phyloP scores from a whole-genome alignment of 2,113 vertebrate species.

The Peromyscus maniculatus region DNA sequence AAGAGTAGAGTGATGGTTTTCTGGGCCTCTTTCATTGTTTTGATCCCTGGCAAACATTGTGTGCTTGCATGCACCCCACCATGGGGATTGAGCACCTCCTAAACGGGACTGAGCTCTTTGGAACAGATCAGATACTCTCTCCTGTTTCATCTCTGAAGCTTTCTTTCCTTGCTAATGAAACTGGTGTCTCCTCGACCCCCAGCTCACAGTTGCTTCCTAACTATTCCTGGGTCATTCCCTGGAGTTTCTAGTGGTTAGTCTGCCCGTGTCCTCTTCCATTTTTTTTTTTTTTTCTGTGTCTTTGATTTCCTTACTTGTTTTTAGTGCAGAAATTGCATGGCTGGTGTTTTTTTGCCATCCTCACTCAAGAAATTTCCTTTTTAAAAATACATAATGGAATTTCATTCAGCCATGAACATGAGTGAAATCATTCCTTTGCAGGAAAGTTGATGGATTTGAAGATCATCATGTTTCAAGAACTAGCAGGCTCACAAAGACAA shows the following conservation, averaged over 20 bases:
- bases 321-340: neutral
- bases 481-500: neutral
- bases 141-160: neutral
- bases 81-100: neutral
- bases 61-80: neutral
- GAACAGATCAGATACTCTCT: neutral
- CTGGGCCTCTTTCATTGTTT: neutral
- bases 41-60: neutral
- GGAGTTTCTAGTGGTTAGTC: no score
- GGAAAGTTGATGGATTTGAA: neutral
- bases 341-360: slow-evolving; percentile 36
- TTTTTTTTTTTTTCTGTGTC: neutral
- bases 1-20: neutral
- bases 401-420: neutral
- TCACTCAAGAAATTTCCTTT: slow-evolving; percentile 2
- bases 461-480: neutral
- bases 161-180: neutral
- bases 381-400: neutral
- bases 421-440: neutral
- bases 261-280: neutral
- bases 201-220: neutral
- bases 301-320: neutral
- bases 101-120: no score
- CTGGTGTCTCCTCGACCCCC: neutral
- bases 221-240: neutral